Evolutionary conservation across 2,888 invertebrate species (phyloP), one percentile per base, ranked within the genome.

Genomic region (Lepetodrilus schrolli): DNA sequence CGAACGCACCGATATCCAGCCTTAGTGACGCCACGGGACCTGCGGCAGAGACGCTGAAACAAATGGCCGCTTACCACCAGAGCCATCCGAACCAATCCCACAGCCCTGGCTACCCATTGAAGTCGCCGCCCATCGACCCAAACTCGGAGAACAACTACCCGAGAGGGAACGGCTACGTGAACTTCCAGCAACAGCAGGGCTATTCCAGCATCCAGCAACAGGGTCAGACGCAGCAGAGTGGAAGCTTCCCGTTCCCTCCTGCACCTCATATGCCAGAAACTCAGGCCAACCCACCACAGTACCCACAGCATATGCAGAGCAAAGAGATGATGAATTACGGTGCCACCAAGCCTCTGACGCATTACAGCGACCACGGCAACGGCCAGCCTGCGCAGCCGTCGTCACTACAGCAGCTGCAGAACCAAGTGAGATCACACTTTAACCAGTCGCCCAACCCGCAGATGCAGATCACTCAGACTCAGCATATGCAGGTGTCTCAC

Each of bases 31-130:
- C 78, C 23, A 85, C 88, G 10, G 96, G 96, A 75, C 95, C 97
- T 26, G 98, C 98, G 0, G 97, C 97, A 66, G 96, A 97, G 92
- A 97, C 97, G 0, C 92, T 98, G 70, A 97, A 97, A 90, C 97
- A 97, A 87, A 97, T 97, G 97, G 97, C 97, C 47, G 97, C 97
- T 90, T 97, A 97, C 90, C 97, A 97, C 91, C 97, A 97, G 91
- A 97, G 97, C 90, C 97, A 97, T 91, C 97, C 97, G 91, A 96
- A 96, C 91, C 86, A 88, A 76, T 75, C 75, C 4, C 50, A 72
- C 8, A 66, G 43, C 4, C 66, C 71, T 2, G 78, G 80, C 38
- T 84, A 79, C 48, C 80, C 80, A 21, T 80, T 84, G 58, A 84
- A 83, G 75, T 58, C 72, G 26, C 70, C 72, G 13, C 80, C 72